phyloP scores from a whole-genome alignment of 2,113 vertebrate species.

The Ctenomys sociabilis region DNA sequence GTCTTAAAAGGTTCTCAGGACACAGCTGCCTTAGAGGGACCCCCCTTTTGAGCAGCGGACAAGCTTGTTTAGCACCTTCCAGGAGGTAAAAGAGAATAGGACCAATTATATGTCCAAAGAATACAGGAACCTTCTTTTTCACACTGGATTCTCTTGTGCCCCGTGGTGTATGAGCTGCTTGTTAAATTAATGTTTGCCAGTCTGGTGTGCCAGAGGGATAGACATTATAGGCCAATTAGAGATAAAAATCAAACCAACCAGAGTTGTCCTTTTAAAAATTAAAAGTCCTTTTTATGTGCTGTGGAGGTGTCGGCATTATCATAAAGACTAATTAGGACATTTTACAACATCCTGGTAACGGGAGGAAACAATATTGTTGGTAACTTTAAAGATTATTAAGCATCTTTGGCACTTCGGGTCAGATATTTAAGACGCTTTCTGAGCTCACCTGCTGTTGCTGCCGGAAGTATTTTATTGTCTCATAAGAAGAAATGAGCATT shows the following conservation, averaged over 20 bases:
- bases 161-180: conserved; percentile 79
- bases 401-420: conserved; percentile 83
- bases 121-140: conserved; percentile 69
- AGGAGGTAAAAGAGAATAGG: conserved; percentile 67
- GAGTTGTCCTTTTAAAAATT: conserved; percentile 86
- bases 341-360: conserved; percentile 86
- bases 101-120: conserved; percentile 61
- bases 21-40: not conserved
- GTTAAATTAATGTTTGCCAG: conserved; percentile 85
- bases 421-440: conserved; percentile 85
- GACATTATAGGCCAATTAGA: conserved; percentile 86
- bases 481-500: conserved; percentile 81
- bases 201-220: conserved; percentile 78
- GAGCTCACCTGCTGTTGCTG: conserved; percentile 85
- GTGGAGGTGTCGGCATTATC: conserved; percentile 85
- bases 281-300: conserved; percentile 87
- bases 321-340: conserved; percentile 87
- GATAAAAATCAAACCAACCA: conserved; percentile 86
- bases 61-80: conserved; percentile 70
- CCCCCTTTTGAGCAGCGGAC: not conserved
- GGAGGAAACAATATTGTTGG: conserved; percentile 82
- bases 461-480: conserved; percentile 86
- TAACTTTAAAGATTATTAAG: conserved; percentile 86
- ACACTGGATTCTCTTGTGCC: conserved; percentile 70
- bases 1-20: not conserved